Evolutionary conservation across 23 tunicate species (phyloP).

Genomic region (Halocynthia aurantium): DNA sequence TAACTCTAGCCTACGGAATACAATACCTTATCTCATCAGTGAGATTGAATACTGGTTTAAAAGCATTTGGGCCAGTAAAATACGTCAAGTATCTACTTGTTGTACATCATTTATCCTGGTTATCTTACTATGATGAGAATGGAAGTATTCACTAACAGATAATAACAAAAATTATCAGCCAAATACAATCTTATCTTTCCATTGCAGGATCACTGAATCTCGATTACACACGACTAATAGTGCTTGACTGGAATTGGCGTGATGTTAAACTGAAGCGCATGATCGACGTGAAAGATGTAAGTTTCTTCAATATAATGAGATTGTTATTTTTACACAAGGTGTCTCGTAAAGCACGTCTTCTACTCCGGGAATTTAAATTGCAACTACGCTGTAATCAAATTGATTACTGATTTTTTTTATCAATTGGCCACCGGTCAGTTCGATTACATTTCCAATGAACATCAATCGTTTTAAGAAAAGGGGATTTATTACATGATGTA

Average conservation of each 20-base stretch:
- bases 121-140: too few species aligned
- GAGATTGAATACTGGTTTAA: too few species aligned
- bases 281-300: conserved; percentile 56
- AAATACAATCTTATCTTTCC: too few species aligned
- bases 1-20: too few species aligned
- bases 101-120: too few species aligned
- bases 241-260: conserved; percentile 84
- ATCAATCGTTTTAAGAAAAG: neutral
- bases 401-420: neutral
- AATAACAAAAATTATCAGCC: too few species aligned
- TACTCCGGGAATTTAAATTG: neutral
- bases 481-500: too few species aligned
- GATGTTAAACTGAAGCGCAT: conserved; percentile 68
- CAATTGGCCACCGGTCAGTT: neutral
- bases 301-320: neutral
- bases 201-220: conserved; percentile 43
- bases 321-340: neutral
- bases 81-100: too few species aligned
- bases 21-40: too few species aligned
- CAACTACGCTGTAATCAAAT: neutral
- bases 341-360: neutral
- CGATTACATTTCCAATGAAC: neutral
- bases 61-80: too few species aligned
- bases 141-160: too few species aligned
- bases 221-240: conserved; percentile 32